Conservation (phyloP, 92 coral and sea anemone species). For the Porites evermanni region DNA sequence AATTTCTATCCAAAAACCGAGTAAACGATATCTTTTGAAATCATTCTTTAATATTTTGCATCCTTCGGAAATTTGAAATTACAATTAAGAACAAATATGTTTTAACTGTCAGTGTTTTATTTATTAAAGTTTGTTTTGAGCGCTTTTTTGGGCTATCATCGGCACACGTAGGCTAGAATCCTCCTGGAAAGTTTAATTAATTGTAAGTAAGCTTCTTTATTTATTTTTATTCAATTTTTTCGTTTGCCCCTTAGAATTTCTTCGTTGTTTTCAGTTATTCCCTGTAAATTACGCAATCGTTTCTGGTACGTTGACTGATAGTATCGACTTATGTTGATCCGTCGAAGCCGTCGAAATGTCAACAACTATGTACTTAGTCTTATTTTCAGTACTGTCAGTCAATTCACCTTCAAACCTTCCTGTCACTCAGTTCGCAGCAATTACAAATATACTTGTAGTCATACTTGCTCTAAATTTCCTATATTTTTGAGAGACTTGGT, state of each 20-base stretch:
- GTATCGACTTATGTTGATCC: neutral
- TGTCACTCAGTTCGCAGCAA: too few relatives aligned
- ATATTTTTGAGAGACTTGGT: too few relatives aligned
- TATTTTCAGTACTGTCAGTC: too few relatives aligned
- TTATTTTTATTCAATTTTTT: neutral
- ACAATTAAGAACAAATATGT: neutral
- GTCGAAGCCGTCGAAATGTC: too few relatives aligned
- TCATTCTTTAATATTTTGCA: neutral
- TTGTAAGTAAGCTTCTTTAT: neutral
- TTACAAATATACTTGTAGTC: too few relatives aligned
- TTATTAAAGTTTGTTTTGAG: neutral
- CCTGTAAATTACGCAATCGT: neutral
- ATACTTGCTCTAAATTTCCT: too few relatives aligned
- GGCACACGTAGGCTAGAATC: neutral
- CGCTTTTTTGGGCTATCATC: neutral
- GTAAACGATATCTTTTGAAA: neutral
- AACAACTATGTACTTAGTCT: too few relatives aligned
- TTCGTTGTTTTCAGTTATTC: neutral
- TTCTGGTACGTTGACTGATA: neutral
- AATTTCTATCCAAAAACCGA: neutral
- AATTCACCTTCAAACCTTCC: too few relatives aligned
- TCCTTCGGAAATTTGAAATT: neutral
- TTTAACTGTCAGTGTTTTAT: neutral
- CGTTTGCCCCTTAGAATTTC: neutral
- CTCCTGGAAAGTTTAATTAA: neutral